Evolutionary conservation across 1,140 invertebrate species (phyloP).

Genomic region (Ganaspis sp.): DNA sequence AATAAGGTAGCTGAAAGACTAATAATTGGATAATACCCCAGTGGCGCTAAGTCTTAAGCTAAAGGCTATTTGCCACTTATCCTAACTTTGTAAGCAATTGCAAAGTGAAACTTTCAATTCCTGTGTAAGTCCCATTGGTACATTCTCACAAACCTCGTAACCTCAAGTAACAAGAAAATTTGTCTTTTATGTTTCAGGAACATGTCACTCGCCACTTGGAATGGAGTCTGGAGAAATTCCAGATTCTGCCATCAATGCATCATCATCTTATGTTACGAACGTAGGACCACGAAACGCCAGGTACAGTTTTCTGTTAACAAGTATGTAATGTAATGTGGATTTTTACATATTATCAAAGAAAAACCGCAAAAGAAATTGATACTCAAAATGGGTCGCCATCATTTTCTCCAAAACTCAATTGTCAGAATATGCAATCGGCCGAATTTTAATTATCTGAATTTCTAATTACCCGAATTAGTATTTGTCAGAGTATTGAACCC

Average conservation of each 20-base stretch:
- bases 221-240: slow-evolving; percentile 83
- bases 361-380: no score
- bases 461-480: no score
- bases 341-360: not conserved
- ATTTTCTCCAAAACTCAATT: no score
- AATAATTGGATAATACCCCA: slow-evolving; percentile 55
- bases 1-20: slow-evolving; percentile 53
- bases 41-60: slow-evolving; percentile 36
- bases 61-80: slow-evolving; percentile 46
- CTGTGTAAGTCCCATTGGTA: not conserved
- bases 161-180: slow-evolving; percentile 43
- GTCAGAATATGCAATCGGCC: no score
- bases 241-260: slow-evolving; percentile 80
- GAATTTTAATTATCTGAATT: no score
- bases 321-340: not conserved
- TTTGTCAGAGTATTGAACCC: no score
- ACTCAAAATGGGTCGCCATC: no score
- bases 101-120: slow-evolving; percentile 20
- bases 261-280: slow-evolving; percentile 81
- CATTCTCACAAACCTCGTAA: not conserved
- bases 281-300: slow-evolving; percentile 81
- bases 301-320: slow-evolving; percentile 72
- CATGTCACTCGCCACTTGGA: slow-evolving; percentile 80
- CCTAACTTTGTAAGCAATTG: slow-evolving; percentile 44
- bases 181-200: slow-evolving; percentile 75